phyloP scores from a whole-genome alignment of 2,113 vertebrate genomes.

The Recurvirostra avosetta region DNA sequence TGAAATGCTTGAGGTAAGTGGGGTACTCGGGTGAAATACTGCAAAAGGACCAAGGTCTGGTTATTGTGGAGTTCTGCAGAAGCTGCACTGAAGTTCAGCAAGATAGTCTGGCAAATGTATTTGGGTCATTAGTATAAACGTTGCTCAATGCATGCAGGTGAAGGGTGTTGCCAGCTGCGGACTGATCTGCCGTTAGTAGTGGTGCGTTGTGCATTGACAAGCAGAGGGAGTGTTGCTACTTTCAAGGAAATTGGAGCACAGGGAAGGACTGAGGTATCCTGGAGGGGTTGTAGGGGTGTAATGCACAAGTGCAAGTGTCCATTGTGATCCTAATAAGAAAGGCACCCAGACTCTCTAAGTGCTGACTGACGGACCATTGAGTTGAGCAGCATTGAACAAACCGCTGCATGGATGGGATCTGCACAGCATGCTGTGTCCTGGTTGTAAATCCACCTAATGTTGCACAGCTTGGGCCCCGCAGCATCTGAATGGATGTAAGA shows the following conservation, averaged over 20 bases:
- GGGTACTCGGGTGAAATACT: neutral
- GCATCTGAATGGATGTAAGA: neutral
- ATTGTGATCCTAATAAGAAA: fast-evolving
- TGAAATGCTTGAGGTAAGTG: neutral
- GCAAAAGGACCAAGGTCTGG: neutral
- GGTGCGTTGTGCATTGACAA: neutral
- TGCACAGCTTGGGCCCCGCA: neutral
- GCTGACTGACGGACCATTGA: neutral
- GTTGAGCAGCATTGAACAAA: neutral
- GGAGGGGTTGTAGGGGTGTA: neutral
- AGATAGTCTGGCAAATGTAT: neutral
- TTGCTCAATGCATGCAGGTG: fast-evolving
- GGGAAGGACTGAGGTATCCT: neutral
- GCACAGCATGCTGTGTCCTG: neutral
- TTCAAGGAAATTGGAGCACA: neutral
- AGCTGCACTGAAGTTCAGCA: neutral
- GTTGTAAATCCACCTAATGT: neutral
- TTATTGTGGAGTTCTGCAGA: neutral
- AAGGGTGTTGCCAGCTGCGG: neutral
- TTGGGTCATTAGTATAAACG: fast-evolving
- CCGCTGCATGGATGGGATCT: neutral
- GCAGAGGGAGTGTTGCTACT: neutral
- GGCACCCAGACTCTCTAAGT: neutral
- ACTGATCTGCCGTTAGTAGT: neutral
- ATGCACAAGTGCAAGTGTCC: neutral